phyloP scores from a whole-genome alignment of 2,797 vertebrate genomes.

The Hippopotamyrus pictus region DNA sequence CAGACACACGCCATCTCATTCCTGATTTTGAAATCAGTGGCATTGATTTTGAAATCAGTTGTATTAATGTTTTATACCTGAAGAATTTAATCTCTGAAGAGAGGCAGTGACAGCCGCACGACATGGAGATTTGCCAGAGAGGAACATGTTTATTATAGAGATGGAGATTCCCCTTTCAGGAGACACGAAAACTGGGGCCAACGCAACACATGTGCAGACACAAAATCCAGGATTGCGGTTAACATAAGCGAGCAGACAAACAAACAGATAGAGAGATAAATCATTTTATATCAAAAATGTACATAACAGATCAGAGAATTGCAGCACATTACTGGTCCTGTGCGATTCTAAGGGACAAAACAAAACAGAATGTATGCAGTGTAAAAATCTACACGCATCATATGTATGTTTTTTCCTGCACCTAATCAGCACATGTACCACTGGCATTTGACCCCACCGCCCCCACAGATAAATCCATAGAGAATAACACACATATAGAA shows the following conservation, averaged over 20 bases:
- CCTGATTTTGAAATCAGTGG: neutral
- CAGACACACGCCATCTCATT: neutral
- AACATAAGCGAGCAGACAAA: neutral
- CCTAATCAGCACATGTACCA: neutral
- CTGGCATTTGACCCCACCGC: neutral
- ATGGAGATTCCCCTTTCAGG: neutral
- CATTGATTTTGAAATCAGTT: neutral
- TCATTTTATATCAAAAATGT: neutral
- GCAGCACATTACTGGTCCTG: neutral
- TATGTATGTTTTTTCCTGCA: neutral
- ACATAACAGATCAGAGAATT: neutral
- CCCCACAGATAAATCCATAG: neutral
- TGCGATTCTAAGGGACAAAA: neutral
- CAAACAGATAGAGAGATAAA: neutral
- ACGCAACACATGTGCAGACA: neutral
- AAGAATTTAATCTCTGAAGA: neutral
- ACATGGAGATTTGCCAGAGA: neutral
- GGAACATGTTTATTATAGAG: neutral
- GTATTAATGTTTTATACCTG: neutral
- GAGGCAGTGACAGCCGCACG: neutral
- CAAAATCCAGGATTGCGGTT: neutral
- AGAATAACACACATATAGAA: neutral
- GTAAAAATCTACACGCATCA: neutral
- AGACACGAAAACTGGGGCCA: neutral
- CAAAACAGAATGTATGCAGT: neutral